Evolutionary conservation across 2,888 invertebrate species (phyloP), one percentile per base, ranked within the genome.

Genomic region (Clostera curtula): DNA sequence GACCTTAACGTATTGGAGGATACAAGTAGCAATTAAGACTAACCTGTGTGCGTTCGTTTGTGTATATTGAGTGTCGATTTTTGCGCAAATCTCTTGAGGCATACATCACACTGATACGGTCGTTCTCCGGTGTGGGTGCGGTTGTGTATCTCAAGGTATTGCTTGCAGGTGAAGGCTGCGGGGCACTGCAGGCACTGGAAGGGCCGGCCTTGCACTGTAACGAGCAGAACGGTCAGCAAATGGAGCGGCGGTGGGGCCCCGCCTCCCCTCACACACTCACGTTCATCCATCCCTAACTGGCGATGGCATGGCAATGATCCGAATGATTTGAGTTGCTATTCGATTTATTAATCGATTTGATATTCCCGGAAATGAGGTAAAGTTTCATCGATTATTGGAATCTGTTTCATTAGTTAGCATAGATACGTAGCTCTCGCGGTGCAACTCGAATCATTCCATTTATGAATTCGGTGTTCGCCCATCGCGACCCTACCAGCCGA

Each of bases 41-140:
- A 56, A 85, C 86, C 86, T 59, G 91, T 91, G 79, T 93, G 93
- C 54, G 91, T 90, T 64, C 92, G 82, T 79, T 91, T 92, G 80
- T 92, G 92, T 56, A 92, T 92, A 70, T 92, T 92, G 54, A 93
- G 85, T 54, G 92, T 92, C 49, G 91, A 91, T 72, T 92, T 92
- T 80, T 93, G 92, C 49, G 92, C 91, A 82, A 92, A 93, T 63
- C 91, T 86, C 79, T 92, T 93, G 67, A 90, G 86, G 68, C 92
- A 92, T 40, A 90, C 85, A 66, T 90, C 90, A 69, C 92, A 92
- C 72, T 91, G 84, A 69, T 86, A 86, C 43, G 86, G 86, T 29
- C 85, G 75, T 65, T 86, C 85, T 51, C 85, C 85, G 42, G 84
- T 84, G 72, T 84, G 84, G 56, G 85, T 85, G 62, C 84, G 82